Conservation (phyloP, 2,888 invertebrate genomes). For the Rutpela maculata region DNA sequence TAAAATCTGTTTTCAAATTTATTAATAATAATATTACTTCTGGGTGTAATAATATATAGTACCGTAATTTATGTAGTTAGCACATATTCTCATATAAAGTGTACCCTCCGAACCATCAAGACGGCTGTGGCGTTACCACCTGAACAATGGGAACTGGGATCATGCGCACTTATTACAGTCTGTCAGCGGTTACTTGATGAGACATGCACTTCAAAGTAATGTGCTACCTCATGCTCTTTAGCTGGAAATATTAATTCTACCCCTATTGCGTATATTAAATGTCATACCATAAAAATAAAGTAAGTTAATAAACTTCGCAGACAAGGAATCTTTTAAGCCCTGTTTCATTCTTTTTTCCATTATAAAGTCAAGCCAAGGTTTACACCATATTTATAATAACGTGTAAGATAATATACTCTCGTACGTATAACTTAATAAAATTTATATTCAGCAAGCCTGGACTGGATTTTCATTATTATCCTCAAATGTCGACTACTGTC, state of each 20-base stretch:
- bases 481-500: background rate
- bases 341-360: background rate
- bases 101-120: slow-evolving; percentile 56
- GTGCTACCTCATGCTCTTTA: slow-evolving; percentile 47
- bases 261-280: slow-evolving; percentile 29
- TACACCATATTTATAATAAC: background rate
- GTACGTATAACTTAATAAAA: background rate
- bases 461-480: slow-evolving; percentile 3
- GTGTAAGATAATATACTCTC: slow-evolving; percentile 3
- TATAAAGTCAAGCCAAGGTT: background rate
- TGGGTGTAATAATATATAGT: slow-evolving; percentile 53
- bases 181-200: slow-evolving; percentile 60
- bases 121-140: slow-evolving; percentile 58
- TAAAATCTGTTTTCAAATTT: background rate
- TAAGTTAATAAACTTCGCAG: slow-evolving; percentile 11
- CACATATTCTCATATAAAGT: slow-evolving; percentile 61
- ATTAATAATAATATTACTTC: slow-evolving; percentile 54
- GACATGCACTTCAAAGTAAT: slow-evolving; percentile 59
- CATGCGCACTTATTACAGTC: slow-evolving; percentile 61
- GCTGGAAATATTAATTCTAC: slow-evolving; percentile 52
- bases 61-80: slow-evolving; percentile 62
- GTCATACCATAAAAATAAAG: slow-evolving; percentile 18
- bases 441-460: background rate
- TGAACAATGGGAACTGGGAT: slow-evolving; percentile 60
- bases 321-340: background rate